phyloP scores from a whole-genome alignment of 2,888 invertebrate species.

The Crocallis elinguaria region DNA sequence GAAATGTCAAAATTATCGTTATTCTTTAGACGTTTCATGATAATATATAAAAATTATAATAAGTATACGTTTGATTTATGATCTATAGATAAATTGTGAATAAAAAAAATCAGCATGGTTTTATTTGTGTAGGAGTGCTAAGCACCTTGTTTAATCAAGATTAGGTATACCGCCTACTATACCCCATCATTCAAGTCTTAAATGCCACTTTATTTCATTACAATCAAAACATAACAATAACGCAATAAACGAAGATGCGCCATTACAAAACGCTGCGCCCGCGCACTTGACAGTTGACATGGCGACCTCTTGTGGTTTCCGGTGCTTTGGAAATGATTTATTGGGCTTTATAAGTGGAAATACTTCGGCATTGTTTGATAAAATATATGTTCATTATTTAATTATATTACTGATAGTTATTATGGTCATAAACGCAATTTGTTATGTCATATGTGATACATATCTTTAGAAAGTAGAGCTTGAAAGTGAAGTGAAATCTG shows the following conservation, averaged over 20 bases:
- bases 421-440: conserved; percentile 6
- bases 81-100: too few species aligned
- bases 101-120: too few species aligned
- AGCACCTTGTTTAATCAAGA: conserved; percentile 23
- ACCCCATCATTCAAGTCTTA: conserved; percentile 8
- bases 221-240: conserved; percentile 13
- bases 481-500: not conserved
- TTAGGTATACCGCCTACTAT: conserved; percentile 20
- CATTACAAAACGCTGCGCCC: conserved; percentile 46
- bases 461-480: conserved; percentile 13
- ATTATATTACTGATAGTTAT: conserved; percentile 1
- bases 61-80: too few species aligned
- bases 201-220: conserved; percentile 13
- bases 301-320: conserved; percentile 55
- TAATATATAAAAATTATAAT: too few species aligned
- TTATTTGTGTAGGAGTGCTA: conserved; percentile 9
- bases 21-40: too few species aligned
- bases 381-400: too few species aligned
- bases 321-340: conserved; percentile 53
- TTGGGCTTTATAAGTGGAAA: conserved; percentile 43
- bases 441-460: not conserved
- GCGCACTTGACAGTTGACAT: conserved; percentile 53
- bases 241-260: conserved; percentile 30
- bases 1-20: too few species aligned
- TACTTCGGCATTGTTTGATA: conserved; percentile 42